These are phyloP conservation scores for Chondrosia reniformis DNA, from an alignment of 37 sponge, comb jelly and placozoan genomes.

Conservation along the genomic window DNA sequence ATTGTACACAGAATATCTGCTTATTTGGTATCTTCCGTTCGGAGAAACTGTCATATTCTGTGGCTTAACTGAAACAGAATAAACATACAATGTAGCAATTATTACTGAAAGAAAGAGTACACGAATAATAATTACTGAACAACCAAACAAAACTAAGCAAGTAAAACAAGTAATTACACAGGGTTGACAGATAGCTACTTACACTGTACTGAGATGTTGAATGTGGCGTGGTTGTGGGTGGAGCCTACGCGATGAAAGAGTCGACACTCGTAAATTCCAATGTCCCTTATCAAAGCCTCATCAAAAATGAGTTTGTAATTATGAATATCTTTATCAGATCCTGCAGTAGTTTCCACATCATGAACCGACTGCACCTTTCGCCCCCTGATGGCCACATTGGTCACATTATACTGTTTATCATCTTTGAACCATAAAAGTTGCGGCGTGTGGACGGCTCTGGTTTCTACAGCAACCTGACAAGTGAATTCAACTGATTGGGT, in stretches of 20 bases:
- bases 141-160: no score
- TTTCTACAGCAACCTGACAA: constrained; percentile 7
- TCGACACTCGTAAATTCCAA: constrained; percentile 13
- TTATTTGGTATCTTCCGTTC: not conserved
- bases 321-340: not conserved
- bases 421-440: not conserved
- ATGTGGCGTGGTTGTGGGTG: not conserved
- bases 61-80: constrained; percentile 5
- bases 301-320: not conserved
- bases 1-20: not conserved
- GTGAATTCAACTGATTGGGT: not conserved
- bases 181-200: not conserved
- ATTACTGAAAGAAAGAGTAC: no score
- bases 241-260: not conserved
- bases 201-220: constrained; percentile 22
- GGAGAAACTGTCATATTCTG: constrained; percentile 1
- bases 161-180: no score
- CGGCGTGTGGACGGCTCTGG: constrained; percentile 4
- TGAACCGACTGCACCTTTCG: not conserved
- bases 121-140: no score
- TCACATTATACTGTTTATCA: not conserved
- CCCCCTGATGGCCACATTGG: no score
- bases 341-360: not conserved
- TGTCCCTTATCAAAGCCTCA: not conserved
- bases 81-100: no score